Evolutionary conservation across 2,797 vertebrate species (phyloP).

Genomic region (Pelobates cultripes): DNA sequence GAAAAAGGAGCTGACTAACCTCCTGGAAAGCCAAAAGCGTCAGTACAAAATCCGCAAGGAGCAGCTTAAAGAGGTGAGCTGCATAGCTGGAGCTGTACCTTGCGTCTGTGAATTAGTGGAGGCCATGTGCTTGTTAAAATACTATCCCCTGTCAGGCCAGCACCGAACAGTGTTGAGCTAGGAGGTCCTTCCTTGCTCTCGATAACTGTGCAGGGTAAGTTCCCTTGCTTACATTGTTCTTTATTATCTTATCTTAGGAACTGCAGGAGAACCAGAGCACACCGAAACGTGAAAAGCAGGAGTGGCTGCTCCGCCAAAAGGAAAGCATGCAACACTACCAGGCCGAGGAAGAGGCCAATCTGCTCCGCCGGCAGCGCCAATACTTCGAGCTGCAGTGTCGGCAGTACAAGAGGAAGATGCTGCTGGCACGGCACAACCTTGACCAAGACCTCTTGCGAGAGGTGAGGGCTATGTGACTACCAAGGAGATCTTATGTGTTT

Average conservation of each 20-base stretch:
- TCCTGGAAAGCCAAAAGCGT: slow-evolving; percentile 88
- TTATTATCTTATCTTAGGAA: slow-evolving; percentile 70
- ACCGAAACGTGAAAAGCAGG: slow-evolving; percentile 90
- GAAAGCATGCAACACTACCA: slow-evolving; percentile 90
- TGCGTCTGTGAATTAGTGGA: too few relatives aligned
- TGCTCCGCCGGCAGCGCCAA: slow-evolving; percentile 87
- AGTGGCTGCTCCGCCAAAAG: slow-evolving; percentile 92
- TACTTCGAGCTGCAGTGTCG: slow-evolving; percentile 91
- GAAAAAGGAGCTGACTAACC: slow-evolving; percentile 86
- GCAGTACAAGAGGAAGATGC: slow-evolving; percentile 92
- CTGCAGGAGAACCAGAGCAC: slow-evolving; percentile 93
- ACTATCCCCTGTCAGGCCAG: too few relatives aligned
- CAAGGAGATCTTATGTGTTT: background rate
- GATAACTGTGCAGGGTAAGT: too few relatives aligned
- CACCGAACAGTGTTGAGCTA: too few relatives aligned
- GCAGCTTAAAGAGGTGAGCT: slow-evolving; percentile 87
- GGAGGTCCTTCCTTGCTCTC: too few relatives aligned
- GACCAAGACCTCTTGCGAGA: slow-evolving; percentile 89
- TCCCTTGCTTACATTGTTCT: background rate
- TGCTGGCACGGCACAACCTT: slow-evolving; percentile 86
- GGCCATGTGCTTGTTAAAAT: too few relatives aligned
- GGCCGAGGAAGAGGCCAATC: slow-evolving; percentile 86
- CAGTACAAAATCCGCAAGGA: slow-evolving; percentile 91
- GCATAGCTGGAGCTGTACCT: too few relatives aligned
- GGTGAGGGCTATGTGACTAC: slow-evolving; percentile 61